These are phyloP conservation scores for Ramphastos sulfuratus DNA, from an alignment of 2,113 vertebrate genomes.

Conservation along the genomic window DNA sequence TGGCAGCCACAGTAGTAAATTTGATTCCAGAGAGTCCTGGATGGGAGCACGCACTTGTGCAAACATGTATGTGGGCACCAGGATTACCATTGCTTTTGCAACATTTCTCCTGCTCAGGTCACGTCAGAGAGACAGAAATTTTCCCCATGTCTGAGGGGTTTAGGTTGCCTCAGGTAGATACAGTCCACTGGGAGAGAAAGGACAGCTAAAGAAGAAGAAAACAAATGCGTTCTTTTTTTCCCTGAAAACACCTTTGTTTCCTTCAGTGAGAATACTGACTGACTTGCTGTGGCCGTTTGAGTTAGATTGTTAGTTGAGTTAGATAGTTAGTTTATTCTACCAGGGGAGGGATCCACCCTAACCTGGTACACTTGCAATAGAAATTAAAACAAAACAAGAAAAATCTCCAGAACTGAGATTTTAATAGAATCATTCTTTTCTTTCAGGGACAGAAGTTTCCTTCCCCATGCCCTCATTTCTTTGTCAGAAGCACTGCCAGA, in stretches of 20 bases:
- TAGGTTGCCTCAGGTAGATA: neutral
- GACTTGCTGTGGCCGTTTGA: too few species aligned
- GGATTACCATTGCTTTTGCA: accelerated
- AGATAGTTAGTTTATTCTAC: too few species aligned
- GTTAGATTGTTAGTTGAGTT: too few species aligned
- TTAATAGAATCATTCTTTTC: neutral
- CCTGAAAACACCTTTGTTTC: neutral
- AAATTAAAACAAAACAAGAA: neutral
- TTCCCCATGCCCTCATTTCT: neutral
- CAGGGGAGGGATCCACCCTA: too few species aligned
- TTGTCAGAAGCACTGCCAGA: slow-evolving; percentile 18
- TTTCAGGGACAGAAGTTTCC: neutral
- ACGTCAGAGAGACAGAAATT: neutral
- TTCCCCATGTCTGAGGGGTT: neutral
- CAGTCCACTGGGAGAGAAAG: neutral
- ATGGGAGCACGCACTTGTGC: accelerated
- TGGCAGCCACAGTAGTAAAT: neutral
- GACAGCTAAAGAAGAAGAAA: neutral
- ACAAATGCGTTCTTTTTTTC: neutral
- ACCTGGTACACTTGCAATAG: too few species aligned
- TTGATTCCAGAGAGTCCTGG: neutral
- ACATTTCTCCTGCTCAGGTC: neutral
- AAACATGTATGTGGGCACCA: neutral
- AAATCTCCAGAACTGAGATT: neutral
- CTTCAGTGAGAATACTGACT: neutral